Conservation (phyloP, 1,140 invertebrate genomes). For the Steinernema khuongi region DNA sequence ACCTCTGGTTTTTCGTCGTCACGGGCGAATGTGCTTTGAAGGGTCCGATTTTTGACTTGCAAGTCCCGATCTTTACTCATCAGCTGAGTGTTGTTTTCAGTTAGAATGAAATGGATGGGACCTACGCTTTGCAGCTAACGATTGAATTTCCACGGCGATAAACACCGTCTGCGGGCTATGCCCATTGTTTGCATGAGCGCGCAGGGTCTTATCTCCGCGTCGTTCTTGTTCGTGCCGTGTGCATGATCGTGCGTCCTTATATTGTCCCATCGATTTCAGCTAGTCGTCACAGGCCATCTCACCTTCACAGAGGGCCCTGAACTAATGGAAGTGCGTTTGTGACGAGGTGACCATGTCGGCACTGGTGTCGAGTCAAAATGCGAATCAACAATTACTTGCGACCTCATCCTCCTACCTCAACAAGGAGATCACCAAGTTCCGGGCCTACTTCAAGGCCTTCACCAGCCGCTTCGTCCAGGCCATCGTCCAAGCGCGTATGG, state of each 20-base stretch:
- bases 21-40: no score
- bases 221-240: background rate
- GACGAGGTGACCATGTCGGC: background rate
- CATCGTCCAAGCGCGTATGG: conserved; percentile 3
- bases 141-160: background rate
- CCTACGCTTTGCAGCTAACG: background rate
- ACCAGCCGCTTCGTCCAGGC: conserved; percentile 11
- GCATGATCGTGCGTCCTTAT: no score
- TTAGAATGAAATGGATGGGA: background rate
- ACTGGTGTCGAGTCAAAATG: conserved; percentile 11
- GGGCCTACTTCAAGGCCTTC: background rate
- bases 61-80: background rate
- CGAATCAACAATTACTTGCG: background rate
- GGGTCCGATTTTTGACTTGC: background rate
- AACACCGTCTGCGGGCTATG: background rate
- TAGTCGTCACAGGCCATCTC: background rate
- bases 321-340: conserved; percentile 6
- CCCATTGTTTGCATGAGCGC: conserved; percentile 11
- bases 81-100: background rate
- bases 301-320: background rate
- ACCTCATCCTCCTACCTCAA: background rate
- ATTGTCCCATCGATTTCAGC: background rate
- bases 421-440: background rate
- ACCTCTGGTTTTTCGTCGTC: no score
- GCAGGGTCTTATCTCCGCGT: background rate